Percentiles rank a stretch among this genome's conserved stretches.
Evolutionary conservation across 2,888 invertebrate species (phyloP).

Genomic region (Stictocephala bisonia): DNA sequence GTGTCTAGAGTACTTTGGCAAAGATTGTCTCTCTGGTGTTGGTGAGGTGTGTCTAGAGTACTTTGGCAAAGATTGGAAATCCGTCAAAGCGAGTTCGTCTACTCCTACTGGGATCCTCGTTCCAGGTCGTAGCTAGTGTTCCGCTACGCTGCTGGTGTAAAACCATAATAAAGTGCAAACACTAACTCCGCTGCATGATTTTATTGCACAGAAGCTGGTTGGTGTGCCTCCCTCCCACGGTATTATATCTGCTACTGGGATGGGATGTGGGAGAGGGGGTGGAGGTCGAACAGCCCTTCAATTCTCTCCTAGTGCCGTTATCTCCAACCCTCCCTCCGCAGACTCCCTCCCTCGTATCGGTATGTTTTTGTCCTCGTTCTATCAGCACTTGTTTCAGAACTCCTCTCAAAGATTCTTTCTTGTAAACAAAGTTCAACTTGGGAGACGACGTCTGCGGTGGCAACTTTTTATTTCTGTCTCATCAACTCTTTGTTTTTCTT

Average conservation of each 20-base stretch:
- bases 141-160: too few relatives aligned
- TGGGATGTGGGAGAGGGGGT: slow-evolving; percentile 8
- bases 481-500: not conserved
- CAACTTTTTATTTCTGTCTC: not conserved
- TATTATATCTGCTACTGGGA: slow-evolving; percentile 12
- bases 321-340: not conserved
- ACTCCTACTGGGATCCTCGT: too few relatives aligned
- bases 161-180: too few relatives aligned
- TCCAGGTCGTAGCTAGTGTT: too few relatives aligned
- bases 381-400: slow-evolving; percentile 11
- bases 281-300: slow-evolving; percentile 1
- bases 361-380: slow-evolving; percentile 1
- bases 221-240: too few relatives aligned
- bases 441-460: not conserved
- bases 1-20: too few relatives aligned
- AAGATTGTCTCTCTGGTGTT: too few relatives aligned
- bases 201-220: too few relatives aligned
- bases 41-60: too few relatives aligned
- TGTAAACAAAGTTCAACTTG: not conserved
- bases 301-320: not conserved
- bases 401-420: not conserved
- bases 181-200: too few relatives aligned
- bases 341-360: not conserved
- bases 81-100: too few relatives aligned
- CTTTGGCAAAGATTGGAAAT: too few relatives aligned